Base-by-base conservation (phyloP, 2,113 vertebrate genomes). In the Uria aalge region DNA sequence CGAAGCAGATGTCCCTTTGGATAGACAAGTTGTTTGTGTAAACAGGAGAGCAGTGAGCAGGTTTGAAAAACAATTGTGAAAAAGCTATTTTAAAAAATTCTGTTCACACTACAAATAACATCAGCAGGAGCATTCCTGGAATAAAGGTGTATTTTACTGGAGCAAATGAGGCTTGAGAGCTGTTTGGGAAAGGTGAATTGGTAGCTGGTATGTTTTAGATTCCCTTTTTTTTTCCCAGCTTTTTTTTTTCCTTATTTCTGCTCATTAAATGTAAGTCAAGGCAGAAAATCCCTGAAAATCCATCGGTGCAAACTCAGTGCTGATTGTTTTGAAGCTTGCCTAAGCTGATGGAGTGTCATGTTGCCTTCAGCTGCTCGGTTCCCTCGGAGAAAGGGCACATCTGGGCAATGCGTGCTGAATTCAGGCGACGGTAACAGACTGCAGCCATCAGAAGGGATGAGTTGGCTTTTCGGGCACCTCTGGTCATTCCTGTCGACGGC, bases 321-420 rank as follows among this genome's bases (percentile, higher is more conserved):
- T 43, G 77, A 47, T 59, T 89, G 88, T 74, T 93, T 93, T 76
- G 24, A 71, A 85, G 74, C 68, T 67, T 90, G 55, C 47, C 45
- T 20, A 29, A 71, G 76, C 52, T 87, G 90, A 78, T 30, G 69
- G 76, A 81, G 67, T 43, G 84, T 96, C 95, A 81, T 43, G 93
- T 91, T 92, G 69, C 57, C 81, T 90, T 55, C 94, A 96, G 86
- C 85, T 93, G 94, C 90, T 95, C 1, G 0, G 85, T 97, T 95
- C 82, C 94, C 95, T 55, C 1, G 45, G 80, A 90, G 95, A 95
- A 94, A 95, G 94, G 88, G 73, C 90, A 78, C 2, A 3, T 81
- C 82, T 94, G 84, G 57, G 77, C 88, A 29, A 16, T 1, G 52
- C 0, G 11, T 69, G 90, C 73, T 40, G 88, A 52, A 36, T 62